phyloP scores from a whole-genome alignment of 1,140 invertebrate species.

The Drusus annulatus region DNA sequence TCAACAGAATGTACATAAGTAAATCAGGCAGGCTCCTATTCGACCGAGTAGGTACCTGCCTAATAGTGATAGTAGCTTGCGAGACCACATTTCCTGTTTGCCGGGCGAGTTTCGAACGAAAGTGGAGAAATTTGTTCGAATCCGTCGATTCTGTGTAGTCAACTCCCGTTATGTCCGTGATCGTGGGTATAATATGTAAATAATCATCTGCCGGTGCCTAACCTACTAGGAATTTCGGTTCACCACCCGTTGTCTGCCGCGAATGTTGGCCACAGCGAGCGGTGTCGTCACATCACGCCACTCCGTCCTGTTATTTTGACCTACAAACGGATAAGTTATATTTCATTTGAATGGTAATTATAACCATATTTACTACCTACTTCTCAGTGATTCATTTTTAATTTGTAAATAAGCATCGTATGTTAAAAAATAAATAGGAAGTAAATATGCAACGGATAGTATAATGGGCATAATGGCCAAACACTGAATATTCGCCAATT shows the following conservation, averaged over 20 bases:
- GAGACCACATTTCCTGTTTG: neutral
- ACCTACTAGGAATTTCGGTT: neutral
- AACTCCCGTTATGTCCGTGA: conserved; percentile 2
- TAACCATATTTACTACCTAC: too few species aligned
- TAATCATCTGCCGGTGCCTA: neutral
- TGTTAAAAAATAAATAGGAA: too few species aligned
- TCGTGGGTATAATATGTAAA: neutral
- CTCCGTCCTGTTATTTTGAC: neutral
- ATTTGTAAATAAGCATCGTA: too few species aligned
- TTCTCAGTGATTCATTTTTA: too few species aligned
- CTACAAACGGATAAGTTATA: neutral
- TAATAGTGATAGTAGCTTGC: too few species aligned
- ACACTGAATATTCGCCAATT: too few species aligned
- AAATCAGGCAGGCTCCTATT: neutral
- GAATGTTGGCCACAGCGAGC: conserved; percentile 14
- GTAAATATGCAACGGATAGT: too few species aligned
- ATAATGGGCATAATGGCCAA: too few species aligned
- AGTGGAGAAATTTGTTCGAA: conserved; percentile 1
- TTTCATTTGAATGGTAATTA: too few species aligned
- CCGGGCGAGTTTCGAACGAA: conserved; percentile 6
- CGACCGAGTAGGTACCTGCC: too few species aligned
- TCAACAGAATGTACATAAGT: neutral
- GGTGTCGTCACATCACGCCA: neutral
- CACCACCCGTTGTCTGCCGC: conserved; percentile 3
- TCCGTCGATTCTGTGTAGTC: conserved; percentile 11